A percentile compares a stretch with the other conserved stretches of the same genome.
Evolutionary conservation across 2,113 vertebrate species (phyloP).

Genomic region (Cygnus atratus): DNA sequence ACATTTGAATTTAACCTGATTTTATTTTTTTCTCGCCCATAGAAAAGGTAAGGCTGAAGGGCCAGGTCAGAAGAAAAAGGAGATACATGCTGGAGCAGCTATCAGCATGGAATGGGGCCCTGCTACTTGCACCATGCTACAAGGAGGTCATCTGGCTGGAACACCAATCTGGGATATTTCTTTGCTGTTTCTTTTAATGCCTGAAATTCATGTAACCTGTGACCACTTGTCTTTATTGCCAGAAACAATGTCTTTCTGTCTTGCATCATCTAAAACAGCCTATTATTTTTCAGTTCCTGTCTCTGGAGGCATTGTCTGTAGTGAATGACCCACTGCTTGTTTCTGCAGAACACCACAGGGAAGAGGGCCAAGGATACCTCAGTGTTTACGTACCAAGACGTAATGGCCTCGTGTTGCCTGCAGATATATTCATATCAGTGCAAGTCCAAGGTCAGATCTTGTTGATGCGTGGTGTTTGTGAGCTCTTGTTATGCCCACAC

Average conservation of each 20-base stretch:
- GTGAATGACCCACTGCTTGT: slow-evolving; percentile 54
- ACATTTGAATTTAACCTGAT: neutral
- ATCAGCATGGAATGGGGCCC: neutral
- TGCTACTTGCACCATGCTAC: neutral
- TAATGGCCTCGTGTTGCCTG: neutral
- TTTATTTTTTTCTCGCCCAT: neutral
- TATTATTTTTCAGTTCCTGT: neutral
- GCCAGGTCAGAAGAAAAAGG: neutral
- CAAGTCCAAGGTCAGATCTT: neutral
- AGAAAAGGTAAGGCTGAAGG: neutral
- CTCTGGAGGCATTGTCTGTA: slow-evolving; percentile 43
- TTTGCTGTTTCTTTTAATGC: neutral
- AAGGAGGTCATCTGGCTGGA: neutral
- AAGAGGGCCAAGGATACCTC: neutral
- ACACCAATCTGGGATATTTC: neutral
- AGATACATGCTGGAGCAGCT: neutral
- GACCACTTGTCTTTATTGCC: slow-evolving; percentile 40
- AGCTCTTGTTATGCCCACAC: neutral
- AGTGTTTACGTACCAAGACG: neutral
- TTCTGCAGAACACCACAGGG: slow-evolving; percentile 34
- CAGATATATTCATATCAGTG: neutral
- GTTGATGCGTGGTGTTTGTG: neutral
- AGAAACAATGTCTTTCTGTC: neutral
- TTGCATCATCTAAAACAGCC: neutral
- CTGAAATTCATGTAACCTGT: slow-evolving; percentile 38